Percentiles rank a stretch among this genome's conserved stretches.
Evolutionary conservation across 2,888 invertebrate species (phyloP).

Genomic region (Hedya salicella): DNA sequence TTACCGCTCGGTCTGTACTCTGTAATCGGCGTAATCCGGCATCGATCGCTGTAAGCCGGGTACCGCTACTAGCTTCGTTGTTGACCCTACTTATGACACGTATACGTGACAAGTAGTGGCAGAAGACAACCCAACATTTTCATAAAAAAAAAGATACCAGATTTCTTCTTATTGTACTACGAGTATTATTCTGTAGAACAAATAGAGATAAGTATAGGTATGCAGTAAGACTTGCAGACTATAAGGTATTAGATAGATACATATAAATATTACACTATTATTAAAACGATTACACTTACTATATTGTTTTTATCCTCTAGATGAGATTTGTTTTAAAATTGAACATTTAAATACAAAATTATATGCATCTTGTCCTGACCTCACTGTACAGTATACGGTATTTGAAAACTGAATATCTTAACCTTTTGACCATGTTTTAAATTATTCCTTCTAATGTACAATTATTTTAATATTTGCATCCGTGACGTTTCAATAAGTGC

Average conservation of each 20-base stretch:
- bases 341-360: not conserved
- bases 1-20: conserved; percentile 60
- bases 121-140: conserved; percentile 3
- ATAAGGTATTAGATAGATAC: no score
- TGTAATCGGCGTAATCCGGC: conserved; percentile 67
- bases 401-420: not conserved
- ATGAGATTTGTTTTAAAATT: no score
- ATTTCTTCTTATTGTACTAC: not conserved
- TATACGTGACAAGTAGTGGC: conserved; percentile 18
- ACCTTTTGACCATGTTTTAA: not conserved
- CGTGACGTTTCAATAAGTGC: not conserved
- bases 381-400: not conserved
- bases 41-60: conserved; percentile 61
- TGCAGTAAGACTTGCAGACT: no score
- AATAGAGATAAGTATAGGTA: no score
- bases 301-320: no score
- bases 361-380: not conserved
- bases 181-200: not conserved
- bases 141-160: not conserved
- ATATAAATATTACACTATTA: no score
- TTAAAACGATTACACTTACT: no score
- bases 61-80: conserved; percentile 57
- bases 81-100: conserved; percentile 61
- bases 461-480: not conserved
- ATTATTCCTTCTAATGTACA: not conserved